Evolutionary conservation across 2,888 invertebrate species (phyloP), one percentile per base, ranked within the genome.

Genomic region (Ectemnius cavifrons): DNA sequence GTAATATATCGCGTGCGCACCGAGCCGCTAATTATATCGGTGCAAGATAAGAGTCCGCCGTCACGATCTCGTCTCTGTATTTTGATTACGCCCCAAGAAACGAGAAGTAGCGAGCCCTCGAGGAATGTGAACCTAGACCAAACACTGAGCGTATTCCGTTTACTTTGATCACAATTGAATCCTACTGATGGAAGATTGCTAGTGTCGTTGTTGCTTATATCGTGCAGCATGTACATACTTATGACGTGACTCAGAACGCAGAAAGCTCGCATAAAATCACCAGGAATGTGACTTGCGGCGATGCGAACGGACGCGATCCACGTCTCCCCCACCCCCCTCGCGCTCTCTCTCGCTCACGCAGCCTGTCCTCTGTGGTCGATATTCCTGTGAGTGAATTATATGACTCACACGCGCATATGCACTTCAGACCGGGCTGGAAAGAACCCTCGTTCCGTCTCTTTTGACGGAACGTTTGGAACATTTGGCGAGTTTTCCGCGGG

Each of bases 401-500:
- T 28, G n/a, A 28, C 23, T 56, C 57, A 49, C 47, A 59, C n/a
- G 4, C 14, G 37, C 37, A 59, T 27, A 13, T 46, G 56, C 69
- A 20, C 57, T 46, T 58, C 56, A 8, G 16, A 13, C 56, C 47
- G 23, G 59, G 5, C 18, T n/a, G 49, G 37, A 67, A 63, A 58
- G 37, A 57, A 62, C 63, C 60, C 8, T 4, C 16, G 4, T 57
- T 45, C 49, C 16, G 14, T 3, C 5, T 16, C 6, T 13, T 13
- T 8, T 57, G 68, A 64, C 68, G n/a, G 56, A 20, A n/a, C 57
- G 5, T 18, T 37, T 5, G 8, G 47, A 63, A 73, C 82, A 73
- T 83, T 82, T 73, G 82, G 71, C 74, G 23, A 81, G 67, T 18
- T 83, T 81, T 83, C 79, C 81, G 79, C 79, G 73, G 58, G 75